These are phyloP conservation scores for Caerostris darwini DNA, from an alignment of 1,140 invertebrate species.

Conservation along the genomic window DNA sequence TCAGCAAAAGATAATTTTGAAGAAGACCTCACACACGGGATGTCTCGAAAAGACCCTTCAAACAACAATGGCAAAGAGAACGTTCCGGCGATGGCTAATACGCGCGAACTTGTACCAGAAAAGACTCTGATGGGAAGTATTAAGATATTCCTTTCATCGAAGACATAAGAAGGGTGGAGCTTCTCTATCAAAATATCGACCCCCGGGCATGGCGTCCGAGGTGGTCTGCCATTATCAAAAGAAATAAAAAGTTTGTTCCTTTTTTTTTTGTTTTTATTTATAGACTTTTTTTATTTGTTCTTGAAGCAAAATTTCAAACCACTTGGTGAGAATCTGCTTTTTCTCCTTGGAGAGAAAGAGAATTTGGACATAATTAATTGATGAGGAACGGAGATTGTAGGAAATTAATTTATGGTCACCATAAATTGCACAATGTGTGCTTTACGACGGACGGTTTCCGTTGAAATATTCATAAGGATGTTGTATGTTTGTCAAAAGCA, in stretches of 20 bases:
- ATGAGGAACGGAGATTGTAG: neutral
- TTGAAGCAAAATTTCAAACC: neutral
- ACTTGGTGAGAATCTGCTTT: neutral
- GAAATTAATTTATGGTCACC: neutral
- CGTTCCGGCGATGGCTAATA: neutral
- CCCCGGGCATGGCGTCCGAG: neutral
- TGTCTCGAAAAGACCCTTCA: neutral
- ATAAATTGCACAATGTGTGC: constrained; percentile 6
- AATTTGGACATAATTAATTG: neutral
- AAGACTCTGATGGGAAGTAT: constrained; percentile 34
- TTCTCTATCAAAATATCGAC: constrained; percentile 39
- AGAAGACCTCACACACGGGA: neutral
- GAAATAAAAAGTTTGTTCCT: neutral
- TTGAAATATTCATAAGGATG: constrained; percentile 15
- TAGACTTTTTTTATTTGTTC: neutral
- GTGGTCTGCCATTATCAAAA: constrained; percentile 33
- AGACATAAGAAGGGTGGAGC: constrained; percentile 56
- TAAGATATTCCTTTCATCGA: constrained; percentile 66
- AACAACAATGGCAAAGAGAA: neutral
- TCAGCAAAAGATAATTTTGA: neutral
- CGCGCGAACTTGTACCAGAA: constrained; percentile 14
- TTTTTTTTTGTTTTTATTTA: neutral
- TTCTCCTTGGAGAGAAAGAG: too few species aligned
- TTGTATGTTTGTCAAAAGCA: neutral
- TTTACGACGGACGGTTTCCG: neutral